Base-by-base conservation (phyloP, 2,888 invertebrate species). In the Theristus sp. region DNA sequence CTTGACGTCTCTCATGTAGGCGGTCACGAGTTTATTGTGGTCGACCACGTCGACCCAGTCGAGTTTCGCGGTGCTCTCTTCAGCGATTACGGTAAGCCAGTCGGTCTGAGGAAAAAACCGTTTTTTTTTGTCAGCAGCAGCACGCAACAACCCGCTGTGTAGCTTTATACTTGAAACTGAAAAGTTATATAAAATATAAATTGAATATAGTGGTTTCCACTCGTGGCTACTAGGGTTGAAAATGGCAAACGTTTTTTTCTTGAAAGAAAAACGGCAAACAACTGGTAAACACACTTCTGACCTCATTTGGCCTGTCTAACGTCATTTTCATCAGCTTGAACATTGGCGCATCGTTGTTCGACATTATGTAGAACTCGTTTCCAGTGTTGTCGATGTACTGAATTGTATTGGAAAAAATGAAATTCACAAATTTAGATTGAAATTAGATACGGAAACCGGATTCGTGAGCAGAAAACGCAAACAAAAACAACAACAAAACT, bases 1-100 rank as follows among this genome's bases (percentile, higher is more conserved):
- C 88, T 93, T 93, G 13, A 94, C 94, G 80, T 96, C 90, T 72
- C 87, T 83, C 62, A 94, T 82, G 73, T 93, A 96, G 73, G 86
- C 85, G 46, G 89, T 77, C 59, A 93, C 82, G 46, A 98, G 79
- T 75, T 88, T 86, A 73, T 90, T 83, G n/a, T 82, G 78, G 74
- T 88, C 83, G 0, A 90, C 89, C 60, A 87, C 84, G 13, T 81
- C 80, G 0, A 84, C 87, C 87, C 89, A 90, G 73, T 91, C 88
- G 53, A 98, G 75, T 0, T 94, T 93, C 91, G 85, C 62, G 3
- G 82, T 83, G 2, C 83, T 76, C 73, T 94, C 84, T 75, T 94
- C 89, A 28, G 84, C 79, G 66, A 96, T 81, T 26, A 96, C 79
- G 1, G 84, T 85, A 6, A 17, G 17, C 38, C 38, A 38, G 17